A percentile compares a stretch with the other conserved stretches of the same genome.
Evolutionary conservation across 2,888 invertebrate species (phyloP).

Genomic region (Camponotus fellah): DNA sequence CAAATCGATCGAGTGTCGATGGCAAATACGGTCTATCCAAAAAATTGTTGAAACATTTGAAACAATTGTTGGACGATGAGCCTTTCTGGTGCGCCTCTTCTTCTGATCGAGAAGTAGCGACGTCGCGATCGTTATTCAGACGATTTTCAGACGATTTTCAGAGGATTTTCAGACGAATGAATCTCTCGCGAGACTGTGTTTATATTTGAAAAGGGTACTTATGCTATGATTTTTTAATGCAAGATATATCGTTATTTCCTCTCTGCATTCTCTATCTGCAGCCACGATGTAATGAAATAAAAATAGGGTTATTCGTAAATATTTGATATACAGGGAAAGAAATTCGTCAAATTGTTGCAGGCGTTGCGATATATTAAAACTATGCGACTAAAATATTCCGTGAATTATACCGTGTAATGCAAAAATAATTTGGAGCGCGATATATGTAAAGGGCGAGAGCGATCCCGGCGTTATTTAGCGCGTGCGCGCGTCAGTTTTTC

Average conservation of each 20-base stretch:
- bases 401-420: constrained; percentile 16
- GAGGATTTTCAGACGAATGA: neutral
- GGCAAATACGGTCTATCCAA: neutral
- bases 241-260: neutral
- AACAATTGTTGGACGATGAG: no score
- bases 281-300: neutral
- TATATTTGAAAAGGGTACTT: neutral
- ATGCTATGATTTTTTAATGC: neutral
- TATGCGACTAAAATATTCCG: neutral
- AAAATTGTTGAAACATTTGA: no score
- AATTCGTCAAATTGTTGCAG: neutral
- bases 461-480: constrained; percentile 34
- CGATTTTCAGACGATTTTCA: neutral
- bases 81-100: no score
- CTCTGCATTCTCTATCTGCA: neutral
- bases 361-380: neutral
- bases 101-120: neutral
- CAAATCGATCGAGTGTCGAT: constrained; percentile 28
- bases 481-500: constrained; percentile 49
- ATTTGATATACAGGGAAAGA: neutral
- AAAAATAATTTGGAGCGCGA: constrained; percentile 39
- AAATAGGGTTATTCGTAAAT: neutral
- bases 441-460: constrained; percentile 37
- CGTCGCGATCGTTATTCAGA: neutral
- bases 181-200: neutral